These are phyloP conservation scores for Pelmatolapia mariae DNA, from an alignment of 2,113 vertebrate species.

Conservation along the genomic window DNA sequence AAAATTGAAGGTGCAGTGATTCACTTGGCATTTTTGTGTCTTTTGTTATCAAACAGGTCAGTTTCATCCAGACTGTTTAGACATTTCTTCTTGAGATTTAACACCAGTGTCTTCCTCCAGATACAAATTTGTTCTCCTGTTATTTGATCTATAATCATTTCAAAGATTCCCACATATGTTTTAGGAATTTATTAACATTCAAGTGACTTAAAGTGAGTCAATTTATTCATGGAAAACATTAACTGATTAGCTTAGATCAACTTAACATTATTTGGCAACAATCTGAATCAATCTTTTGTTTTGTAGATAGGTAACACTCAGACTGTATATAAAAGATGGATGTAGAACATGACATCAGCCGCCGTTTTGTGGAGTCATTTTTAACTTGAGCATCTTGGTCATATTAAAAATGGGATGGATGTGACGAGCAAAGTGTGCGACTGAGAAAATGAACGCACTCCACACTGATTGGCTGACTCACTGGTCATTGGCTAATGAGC, in stretches of 20 bases:
- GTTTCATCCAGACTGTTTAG: not conserved
- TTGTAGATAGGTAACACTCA: not conserved
- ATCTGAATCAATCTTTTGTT: not conserved
- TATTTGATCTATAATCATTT: not conserved
- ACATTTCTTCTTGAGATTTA: not conserved
- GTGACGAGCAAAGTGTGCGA: not conserved
- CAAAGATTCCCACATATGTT: not conserved
- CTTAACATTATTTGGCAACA: not conserved
- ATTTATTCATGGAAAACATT: not conserved
- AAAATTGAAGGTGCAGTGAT: not conserved
- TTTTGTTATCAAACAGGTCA: not conserved
- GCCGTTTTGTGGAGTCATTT: not conserved
- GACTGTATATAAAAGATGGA: not conserved
- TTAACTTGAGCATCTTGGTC: not conserved
- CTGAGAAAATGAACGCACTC: not conserved
- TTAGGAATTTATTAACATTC: not conserved
- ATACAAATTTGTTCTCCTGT: not conserved
- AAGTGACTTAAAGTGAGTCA: not conserved
- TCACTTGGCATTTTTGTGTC: not conserved
- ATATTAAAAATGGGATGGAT: not conserved
- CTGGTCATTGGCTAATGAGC: not conserved
- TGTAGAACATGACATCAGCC: fast-evolving
- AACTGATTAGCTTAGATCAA: not conserved
- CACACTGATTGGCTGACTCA: not conserved
- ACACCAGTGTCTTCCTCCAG: not conserved